These are phyloP conservation scores for Lepidurus packardi DNA, from an alignment of 1,140 invertebrate species.

Conservation along the genomic window DNA sequence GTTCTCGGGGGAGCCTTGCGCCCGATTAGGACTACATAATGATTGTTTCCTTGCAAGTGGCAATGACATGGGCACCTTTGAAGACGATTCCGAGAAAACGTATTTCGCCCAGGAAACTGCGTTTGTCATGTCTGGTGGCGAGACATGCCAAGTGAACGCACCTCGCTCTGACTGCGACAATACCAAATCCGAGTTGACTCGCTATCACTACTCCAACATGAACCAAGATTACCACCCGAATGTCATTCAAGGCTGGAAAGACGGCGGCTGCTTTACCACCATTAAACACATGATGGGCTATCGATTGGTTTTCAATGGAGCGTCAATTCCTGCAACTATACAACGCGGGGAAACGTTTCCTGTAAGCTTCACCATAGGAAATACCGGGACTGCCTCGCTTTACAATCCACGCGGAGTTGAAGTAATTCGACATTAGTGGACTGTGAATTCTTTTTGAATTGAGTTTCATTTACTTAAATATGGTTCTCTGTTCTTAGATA, in stretches of 20 bases:
- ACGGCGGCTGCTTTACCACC: conserved; percentile 1
- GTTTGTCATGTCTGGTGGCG: conserved; percentile 25
- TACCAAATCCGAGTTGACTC: neutral
- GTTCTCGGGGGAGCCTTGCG: neutral
- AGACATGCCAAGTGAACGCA: conserved; percentile 26
- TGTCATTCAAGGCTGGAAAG: conserved; percentile 22
- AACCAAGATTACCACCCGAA: conserved; percentile 29
- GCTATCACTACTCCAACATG: conserved; percentile 26
- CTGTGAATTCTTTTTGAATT: neutral
- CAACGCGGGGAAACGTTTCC: neutral
- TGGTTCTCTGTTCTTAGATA: neutral
- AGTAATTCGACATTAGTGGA: neutral
- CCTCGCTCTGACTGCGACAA: neutral
- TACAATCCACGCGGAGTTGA: conserved; percentile 24
- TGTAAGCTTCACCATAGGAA: conserved; percentile 3
- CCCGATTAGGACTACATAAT: conserved; percentile 31
- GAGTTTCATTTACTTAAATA: neutral
- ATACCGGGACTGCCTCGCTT: conserved; percentile 26
- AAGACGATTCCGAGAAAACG: neutral
- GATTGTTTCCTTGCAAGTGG: conserved; percentile 30
- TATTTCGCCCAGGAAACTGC: conserved; percentile 20
- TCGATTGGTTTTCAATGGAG: conserved; percentile 24
- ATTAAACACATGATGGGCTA: conserved; percentile 30
- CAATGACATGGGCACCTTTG: conserved; percentile 25
- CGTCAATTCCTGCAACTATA: neutral